phyloP scores from a whole-genome alignment of 2,113 vertebrate genomes.

The Ceyx melanurus region DNA sequence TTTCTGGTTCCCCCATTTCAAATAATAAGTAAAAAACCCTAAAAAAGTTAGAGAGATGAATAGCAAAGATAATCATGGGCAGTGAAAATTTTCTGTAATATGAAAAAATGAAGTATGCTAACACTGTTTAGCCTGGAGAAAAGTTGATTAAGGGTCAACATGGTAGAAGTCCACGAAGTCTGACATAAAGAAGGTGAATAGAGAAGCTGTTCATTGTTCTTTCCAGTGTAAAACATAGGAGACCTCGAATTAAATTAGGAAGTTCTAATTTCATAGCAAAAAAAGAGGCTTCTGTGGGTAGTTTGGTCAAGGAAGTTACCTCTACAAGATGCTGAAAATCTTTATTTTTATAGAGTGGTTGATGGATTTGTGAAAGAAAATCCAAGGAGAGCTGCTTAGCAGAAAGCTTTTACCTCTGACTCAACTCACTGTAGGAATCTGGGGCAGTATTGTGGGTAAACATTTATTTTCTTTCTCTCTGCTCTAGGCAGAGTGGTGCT shows the following conservation, averaged over 20 bases:
- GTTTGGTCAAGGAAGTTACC: not conserved
- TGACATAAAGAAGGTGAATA: not conserved
- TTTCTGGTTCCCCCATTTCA: not conserved
- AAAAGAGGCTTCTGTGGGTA: not conserved
- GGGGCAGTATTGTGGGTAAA: not conserved
- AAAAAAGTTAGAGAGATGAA: conserved; percentile 3
- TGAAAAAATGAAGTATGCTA: not conserved
- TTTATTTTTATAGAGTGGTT: not conserved
- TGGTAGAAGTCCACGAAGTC: not conserved
- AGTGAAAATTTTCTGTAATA: conserved; percentile 10
- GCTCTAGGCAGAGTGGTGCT: not conserved
- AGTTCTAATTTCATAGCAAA: not conserved
- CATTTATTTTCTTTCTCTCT: not conserved
- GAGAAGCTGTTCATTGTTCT: not conserved
- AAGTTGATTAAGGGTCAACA: not conserved
- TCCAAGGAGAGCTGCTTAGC: not conserved
- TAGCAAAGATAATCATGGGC: not conserved
- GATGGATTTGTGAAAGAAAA: not conserved
- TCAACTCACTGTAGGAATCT: not conserved
- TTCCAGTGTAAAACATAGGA: not conserved
- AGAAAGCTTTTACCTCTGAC: not conserved
- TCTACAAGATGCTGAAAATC: not conserved
- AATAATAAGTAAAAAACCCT: conserved; percentile 4
- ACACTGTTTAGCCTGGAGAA: not conserved
- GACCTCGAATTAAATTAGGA: not conserved